phyloP scores from a whole-genome alignment of 2,888 invertebrate species.

The Syrphus vitripennis region DNA sequence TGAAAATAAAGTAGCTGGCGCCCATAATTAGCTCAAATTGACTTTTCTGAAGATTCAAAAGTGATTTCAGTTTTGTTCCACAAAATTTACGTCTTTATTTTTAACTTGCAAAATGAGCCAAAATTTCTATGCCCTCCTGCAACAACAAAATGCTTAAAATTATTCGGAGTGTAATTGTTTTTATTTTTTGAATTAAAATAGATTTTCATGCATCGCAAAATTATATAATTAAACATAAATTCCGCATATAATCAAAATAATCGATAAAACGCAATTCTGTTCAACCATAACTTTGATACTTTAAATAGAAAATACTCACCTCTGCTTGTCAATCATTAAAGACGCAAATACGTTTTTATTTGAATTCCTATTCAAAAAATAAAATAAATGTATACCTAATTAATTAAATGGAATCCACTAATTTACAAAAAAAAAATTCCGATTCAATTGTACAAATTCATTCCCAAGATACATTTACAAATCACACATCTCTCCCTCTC shows the following conservation, averaged over 20 bases:
- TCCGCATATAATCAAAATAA: background rate
- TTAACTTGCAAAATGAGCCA: no score
- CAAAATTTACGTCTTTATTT: no score
- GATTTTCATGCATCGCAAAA: no score
- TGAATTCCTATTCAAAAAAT: background rate
- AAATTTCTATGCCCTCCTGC: no score
- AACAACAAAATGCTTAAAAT: no score
- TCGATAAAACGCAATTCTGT: background rate
- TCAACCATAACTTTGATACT: background rate
- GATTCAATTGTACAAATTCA: background rate
- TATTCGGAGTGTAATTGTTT: no score
- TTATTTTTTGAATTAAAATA: no score
- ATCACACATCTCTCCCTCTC: no score
- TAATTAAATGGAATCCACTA: background rate
- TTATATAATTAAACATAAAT: background rate
- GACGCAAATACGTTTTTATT: background rate
- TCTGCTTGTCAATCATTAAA: background rate
- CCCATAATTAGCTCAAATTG: no score
- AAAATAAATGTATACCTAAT: slow-evolving; percentile 7
- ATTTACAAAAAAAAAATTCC: background rate
- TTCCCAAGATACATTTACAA: background rate
- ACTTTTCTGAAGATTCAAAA: no score
- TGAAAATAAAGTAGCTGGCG: no score
- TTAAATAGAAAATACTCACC: background rate
- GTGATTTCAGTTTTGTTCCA: no score